phyloP scores from a whole-genome alignment of 2,888 invertebrate genomes.

The Diaperis boleti region DNA sequence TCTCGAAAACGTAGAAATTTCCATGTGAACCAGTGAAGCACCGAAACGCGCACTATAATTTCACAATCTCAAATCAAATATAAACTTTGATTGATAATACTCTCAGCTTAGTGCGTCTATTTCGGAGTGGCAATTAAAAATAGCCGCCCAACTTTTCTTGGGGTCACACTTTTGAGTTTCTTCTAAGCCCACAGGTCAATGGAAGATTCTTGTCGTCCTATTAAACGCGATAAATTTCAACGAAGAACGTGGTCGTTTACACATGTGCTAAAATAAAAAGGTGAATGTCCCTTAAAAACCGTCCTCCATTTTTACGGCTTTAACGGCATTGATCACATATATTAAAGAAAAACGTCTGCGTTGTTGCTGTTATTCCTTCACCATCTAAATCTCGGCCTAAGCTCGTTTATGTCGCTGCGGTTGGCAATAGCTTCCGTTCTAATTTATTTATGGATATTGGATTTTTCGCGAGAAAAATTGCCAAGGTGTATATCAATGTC shows the following conservation, averaged over 20 bases:
- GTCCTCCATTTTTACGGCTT: not conserved
- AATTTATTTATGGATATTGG: slow-evolving; percentile 27
- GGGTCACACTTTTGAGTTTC: not conserved
- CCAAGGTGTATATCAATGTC: slow-evolving; percentile 20
- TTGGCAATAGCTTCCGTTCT: slow-evolving; percentile 17
- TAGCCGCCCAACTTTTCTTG: too few species aligned
- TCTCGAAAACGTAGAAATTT: too few species aligned
- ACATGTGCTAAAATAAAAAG: not conserved
- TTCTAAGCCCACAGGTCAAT: not conserved
- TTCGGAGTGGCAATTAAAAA: too few species aligned
- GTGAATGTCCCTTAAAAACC: not conserved
- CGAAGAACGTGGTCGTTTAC: too few species aligned
- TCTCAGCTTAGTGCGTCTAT: too few species aligned
- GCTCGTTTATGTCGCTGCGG: not conserved
- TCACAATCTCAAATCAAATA: too few species aligned
- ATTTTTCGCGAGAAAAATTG: slow-evolving; percentile 23
- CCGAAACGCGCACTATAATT: too few species aligned
- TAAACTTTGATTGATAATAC: too few species aligned
- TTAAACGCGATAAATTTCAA: not conserved
- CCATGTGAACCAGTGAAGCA: too few species aligned
- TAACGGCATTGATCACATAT: too few species aligned
- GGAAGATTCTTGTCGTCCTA: not conserved
- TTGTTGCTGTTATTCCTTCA: slow-evolving; percentile 1
- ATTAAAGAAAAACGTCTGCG: too few species aligned
- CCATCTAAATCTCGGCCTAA: not conserved